Conservation (phyloP, 2,113 vertebrate genomes). For the Ochotona curzoniae region DNA sequence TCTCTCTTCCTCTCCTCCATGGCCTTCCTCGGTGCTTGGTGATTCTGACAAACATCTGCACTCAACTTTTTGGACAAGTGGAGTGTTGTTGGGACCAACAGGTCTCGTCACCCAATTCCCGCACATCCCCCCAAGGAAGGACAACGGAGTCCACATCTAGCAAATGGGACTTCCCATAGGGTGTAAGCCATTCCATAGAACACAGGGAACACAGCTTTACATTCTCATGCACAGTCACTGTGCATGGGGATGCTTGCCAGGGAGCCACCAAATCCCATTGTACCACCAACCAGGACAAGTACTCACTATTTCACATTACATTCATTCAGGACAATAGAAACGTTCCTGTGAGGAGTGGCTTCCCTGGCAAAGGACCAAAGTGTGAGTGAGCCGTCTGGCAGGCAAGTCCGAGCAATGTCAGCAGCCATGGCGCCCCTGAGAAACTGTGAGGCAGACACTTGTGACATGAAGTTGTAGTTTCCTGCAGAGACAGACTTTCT, state of each 20-base stretch:
- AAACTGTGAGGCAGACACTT: conserved; percentile 27
- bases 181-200: neutral
- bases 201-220: neutral
- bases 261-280: conserved; percentile 32
- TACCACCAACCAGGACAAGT: conserved; percentile 48
- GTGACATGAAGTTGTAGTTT: neutral
- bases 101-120: neutral
- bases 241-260: neutral
- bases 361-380: conserved; percentile 63
- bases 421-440: conserved; percentile 67
- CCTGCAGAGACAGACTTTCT: neutral
- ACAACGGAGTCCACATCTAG: neutral
- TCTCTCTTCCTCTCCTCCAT: no score
- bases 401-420: conserved; percentile 66
- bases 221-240: neutral
- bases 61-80: neutral
- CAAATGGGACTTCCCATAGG: neutral
- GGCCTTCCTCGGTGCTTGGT: neutral
- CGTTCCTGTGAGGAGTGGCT: conserved; percentile 60
- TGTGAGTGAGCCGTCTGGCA: conserved; percentile 59
- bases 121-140: accelerated
- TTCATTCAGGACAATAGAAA: conserved; percentile 60
- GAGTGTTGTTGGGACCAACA: neutral
- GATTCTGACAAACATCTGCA: neutral
- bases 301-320: conserved; percentile 66